These are phyloP conservation scores for Pseudolaguvia tuberculata DNA, from an alignment of 2,113 vertebrate species.

Conservation along the genomic window DNA sequence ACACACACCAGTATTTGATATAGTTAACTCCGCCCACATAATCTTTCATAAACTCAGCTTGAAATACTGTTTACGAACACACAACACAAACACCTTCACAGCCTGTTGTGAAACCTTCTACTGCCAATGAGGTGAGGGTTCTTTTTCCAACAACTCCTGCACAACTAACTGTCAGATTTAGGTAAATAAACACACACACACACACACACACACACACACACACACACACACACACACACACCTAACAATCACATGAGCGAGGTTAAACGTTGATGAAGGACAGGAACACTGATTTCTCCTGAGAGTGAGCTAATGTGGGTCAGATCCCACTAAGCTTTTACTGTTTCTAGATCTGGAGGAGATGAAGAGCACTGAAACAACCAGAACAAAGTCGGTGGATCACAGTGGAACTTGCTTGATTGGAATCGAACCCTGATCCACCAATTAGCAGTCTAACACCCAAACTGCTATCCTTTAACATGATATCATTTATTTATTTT, in stretches of 20 bases:
- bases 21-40: neutral
- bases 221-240: neutral
- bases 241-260: neutral
- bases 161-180: neutral
- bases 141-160: neutral
- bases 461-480: no score
- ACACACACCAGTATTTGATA: neutral
- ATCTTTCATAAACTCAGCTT: neutral
- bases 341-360: constrained; percentile 25
- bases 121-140: neutral
- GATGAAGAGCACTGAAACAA: neutral
- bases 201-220: no score
- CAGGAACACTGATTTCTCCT: constrained; percentile 9
- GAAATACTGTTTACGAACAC: no score
- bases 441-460: no score
- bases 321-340: constrained; percentile 26
- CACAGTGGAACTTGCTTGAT: no score
- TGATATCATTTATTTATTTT: no score
- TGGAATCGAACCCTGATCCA: no score
- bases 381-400: neutral
- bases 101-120: constrained; percentile 4
- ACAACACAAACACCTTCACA: constrained; percentile 9
- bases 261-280: neutral
- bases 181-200: no score
- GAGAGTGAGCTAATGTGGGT: constrained; percentile 32